These are phyloP conservation scores for Griposia aprilina DNA, from an alignment of 2,888 invertebrate genomes.

Conservation along the genomic window DNA sequence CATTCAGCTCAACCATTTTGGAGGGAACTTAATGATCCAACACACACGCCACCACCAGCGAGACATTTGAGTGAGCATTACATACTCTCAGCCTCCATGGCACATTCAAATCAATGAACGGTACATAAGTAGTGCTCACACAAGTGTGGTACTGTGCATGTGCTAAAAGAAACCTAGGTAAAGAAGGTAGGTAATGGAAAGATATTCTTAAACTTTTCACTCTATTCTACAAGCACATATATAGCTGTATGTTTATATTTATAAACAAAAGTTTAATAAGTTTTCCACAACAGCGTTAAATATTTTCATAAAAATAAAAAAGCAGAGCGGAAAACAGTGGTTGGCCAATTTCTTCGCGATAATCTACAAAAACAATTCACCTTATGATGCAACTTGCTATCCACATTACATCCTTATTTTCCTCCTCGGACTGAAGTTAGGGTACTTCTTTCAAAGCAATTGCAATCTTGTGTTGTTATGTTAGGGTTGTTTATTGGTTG, in stretches of 20 bases:
- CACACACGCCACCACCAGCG: no score
- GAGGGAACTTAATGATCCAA: no score
- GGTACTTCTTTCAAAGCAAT: conserved; percentile 61
- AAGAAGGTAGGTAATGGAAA: not conserved
- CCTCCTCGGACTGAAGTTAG: conserved; percentile 66
- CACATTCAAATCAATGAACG: no score
- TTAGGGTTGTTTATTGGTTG: conserved; percentile 71
- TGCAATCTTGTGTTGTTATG: conserved; percentile 57
- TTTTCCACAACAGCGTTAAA: conserved; percentile 34
- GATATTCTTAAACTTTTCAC: not conserved
- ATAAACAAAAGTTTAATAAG: conserved; percentile 40
- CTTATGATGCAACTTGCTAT: conserved; percentile 73
- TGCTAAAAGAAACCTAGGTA: not conserved
- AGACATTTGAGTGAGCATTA: no score
- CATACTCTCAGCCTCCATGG: no score
- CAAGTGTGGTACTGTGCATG: no score
- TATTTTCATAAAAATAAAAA: conserved; percentile 41
- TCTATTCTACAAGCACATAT: not conserved
- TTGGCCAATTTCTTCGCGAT: conserved; percentile 62
- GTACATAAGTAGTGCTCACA: no score
- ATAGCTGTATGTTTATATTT: not conserved
- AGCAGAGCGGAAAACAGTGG: conserved; percentile 31
- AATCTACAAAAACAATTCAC: conserved; percentile 72
- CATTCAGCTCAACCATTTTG: no score
- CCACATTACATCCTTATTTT: conserved; percentile 76